Evolutionary conservation across 30 jellyfish, hydroid and myxozoan genomes (phyloP).

Genomic region (Morbakka virulenta): DNA sequence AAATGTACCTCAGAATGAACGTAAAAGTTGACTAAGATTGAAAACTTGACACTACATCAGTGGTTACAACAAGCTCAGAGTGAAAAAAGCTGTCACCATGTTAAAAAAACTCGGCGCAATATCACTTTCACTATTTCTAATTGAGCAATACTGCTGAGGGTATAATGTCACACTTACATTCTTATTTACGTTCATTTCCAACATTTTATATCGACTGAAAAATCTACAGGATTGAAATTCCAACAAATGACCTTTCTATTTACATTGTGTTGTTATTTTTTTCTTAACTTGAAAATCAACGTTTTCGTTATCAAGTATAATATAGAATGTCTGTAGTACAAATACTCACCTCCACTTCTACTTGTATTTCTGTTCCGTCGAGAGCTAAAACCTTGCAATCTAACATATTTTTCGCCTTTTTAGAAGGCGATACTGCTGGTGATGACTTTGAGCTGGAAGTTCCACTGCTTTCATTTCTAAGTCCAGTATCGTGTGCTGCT

Average conservation of each 20-base stretch:
- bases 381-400: slow-evolving; percentile 39
- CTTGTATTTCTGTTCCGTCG: slow-evolving; percentile 50
- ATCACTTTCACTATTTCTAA: too few relatives aligned
- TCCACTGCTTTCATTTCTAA: neutral
- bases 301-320: neutral
- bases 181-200: too few relatives aligned
- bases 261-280: too few relatives aligned
- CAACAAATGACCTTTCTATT: too few relatives aligned
- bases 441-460: neutral
- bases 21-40: too few relatives aligned
- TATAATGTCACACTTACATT: too few relatives aligned
- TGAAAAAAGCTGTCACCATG: too few relatives aligned
- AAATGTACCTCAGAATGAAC: too few relatives aligned
- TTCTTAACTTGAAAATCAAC: neutral
- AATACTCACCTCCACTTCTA: slow-evolving; percentile 60
- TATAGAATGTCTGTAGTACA: neutral
- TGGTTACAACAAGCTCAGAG: too few relatives aligned
- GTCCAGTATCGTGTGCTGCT: neutral
- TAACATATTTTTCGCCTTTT: slow-evolving; percentile 43
- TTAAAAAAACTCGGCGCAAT: too few relatives aligned
- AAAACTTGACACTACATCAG: too few relatives aligned
- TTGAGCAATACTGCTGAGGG: too few relatives aligned
- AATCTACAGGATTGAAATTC: neutral
- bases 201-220: neutral
- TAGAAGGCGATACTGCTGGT: neutral